Conservation (phyloP, 2,888 invertebrate genomes). For the Cynaeus angustus region DNA sequence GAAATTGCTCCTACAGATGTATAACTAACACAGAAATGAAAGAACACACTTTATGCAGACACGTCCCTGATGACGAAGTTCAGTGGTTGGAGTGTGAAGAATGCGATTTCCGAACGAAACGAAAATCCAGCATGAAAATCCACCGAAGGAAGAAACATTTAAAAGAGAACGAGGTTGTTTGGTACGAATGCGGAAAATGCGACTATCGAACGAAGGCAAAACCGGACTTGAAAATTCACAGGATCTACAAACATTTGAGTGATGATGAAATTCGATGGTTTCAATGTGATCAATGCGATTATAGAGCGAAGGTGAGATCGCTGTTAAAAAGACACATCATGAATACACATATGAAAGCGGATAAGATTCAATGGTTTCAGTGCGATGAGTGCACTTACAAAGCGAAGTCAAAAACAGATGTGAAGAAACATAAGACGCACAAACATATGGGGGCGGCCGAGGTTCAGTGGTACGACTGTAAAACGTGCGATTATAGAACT, state of each 20-base stretch:
- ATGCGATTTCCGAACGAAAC: conserved; percentile 1
- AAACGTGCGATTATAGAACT: background rate
- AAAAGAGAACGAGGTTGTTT: background rate
- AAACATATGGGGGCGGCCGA: background rate
- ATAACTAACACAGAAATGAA: no score
- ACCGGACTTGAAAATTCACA: background rate
- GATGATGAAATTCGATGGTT: background rate
- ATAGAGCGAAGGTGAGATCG: background rate
- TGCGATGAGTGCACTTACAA: background rate
- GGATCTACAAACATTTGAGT: background rate
- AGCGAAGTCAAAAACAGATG: background rate
- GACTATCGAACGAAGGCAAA: background rate
- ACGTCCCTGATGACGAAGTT: background rate
- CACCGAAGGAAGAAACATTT: background rate
- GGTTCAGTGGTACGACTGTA: background rate
- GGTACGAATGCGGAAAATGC: background rate
- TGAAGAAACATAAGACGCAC: background rate
- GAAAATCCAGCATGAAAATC: background rate
- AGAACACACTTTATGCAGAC: background rate
- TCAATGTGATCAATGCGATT: background rate
- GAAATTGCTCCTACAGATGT: no score
- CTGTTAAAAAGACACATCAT: background rate
- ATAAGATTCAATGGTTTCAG: background rate
- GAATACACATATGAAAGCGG: background rate
- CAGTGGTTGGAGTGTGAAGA: conserved; percentile 11